Conservation (phyloP, 2,888 invertebrate genomes). For the Drosophila pegasa region DNA sequence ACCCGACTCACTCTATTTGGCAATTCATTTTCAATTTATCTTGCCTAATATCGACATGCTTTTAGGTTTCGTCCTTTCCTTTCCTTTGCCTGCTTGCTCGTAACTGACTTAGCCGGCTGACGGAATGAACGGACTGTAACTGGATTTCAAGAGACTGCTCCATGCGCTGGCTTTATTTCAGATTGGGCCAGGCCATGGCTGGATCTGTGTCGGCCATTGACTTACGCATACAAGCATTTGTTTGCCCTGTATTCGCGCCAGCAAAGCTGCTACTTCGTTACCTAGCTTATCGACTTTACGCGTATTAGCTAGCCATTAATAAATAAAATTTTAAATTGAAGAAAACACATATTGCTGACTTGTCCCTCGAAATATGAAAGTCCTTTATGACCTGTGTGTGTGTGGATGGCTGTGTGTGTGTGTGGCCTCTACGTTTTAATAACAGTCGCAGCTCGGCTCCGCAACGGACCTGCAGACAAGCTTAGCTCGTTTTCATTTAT, state of each 20-base stretch:
- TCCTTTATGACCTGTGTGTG: neutral
- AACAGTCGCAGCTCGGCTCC: slow-evolving; percentile 4
- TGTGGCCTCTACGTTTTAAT: neutral
- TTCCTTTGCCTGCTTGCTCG: slow-evolving; percentile 29
- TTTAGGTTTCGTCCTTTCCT: slow-evolving; percentile 51
- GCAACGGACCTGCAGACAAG: neutral
- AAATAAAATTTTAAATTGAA: slow-evolving; percentile 48
- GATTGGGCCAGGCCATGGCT: slow-evolving; percentile 7
- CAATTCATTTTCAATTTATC: slow-evolving; percentile 81
- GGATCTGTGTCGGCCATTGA: slow-evolving; percentile 33
- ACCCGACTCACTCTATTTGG: slow-evolving; percentile 50
- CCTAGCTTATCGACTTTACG: slow-evolving; percentile 54
- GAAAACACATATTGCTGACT: slow-evolving; percentile 3
- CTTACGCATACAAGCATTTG: slow-evolving; percentile 31
- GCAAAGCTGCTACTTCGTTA: slow-evolving; percentile 49
- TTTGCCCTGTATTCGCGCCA: slow-evolving; percentile 16
- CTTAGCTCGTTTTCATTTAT: slow-evolving; percentile 44
- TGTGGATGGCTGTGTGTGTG: neutral
- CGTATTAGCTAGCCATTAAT: slow-evolving; percentile 53
- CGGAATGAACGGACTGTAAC: slow-evolving; percentile 41
- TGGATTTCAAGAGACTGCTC: slow-evolving; percentile 37
- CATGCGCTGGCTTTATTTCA: slow-evolving; percentile 11
- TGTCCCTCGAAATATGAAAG: neutral
- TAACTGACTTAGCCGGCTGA: slow-evolving; percentile 60
- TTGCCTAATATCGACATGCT: slow-evolving; percentile 81